Evolutionary conservation across 1,140 invertebrate genomes (phyloP).

Genomic region (Heliconius himera): DNA sequence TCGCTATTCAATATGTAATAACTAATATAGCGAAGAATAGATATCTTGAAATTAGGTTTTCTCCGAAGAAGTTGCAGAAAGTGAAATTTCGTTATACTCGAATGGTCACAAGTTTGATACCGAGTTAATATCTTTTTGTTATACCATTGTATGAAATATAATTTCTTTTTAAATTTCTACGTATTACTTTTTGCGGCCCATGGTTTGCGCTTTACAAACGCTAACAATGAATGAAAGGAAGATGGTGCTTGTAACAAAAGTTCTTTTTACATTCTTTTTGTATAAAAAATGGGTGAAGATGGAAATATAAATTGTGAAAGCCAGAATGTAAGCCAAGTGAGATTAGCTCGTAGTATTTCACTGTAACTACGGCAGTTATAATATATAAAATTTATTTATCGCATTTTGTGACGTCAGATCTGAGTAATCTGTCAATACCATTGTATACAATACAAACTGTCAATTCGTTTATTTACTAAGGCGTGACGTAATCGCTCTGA

Average conservation of each 20-base stretch:
- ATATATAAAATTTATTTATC: no score
- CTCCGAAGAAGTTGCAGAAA: background rate
- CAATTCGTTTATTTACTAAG: background rate
- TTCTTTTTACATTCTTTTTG: background rate
- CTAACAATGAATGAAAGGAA: background rate
- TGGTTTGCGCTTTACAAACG: background rate
- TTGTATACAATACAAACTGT: background rate
- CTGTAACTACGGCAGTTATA: background rate
- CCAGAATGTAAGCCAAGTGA: background rate
- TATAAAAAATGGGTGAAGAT: slow-evolving; percentile 1
- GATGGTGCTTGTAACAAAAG: background rate
- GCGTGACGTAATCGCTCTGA: no score
- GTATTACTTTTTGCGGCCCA: background rate
- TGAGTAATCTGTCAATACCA: no score
- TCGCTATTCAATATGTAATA: no score
- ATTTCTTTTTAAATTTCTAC: slow-evolving; percentile 5
- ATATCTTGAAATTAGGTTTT: no score
- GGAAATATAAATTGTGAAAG: background rate
- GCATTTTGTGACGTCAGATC: no score
- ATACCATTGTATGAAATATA: background rate
- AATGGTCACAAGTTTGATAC: background rate
- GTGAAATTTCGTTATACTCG: no score
- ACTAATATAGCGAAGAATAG: no score
- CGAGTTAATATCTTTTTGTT: background rate
- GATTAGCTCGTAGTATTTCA: background rate